Evolutionary conservation across 2,888 invertebrate species (phyloP), one percentile per base, ranked within the genome.

Genomic region (Ectropis crepuscularia): DNA sequence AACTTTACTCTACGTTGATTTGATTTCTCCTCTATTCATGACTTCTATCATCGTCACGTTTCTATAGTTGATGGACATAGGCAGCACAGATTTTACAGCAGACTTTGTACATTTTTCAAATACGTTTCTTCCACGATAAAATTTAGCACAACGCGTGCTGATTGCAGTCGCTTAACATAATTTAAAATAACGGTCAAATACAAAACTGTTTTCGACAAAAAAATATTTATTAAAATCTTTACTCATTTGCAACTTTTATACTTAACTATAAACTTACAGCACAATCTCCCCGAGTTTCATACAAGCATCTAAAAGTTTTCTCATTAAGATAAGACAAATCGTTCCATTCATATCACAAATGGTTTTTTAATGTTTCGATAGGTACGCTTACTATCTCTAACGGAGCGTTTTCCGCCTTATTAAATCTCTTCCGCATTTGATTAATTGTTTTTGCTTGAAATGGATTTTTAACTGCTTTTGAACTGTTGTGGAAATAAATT

Each of bases 241-340:
- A 46, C 10, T 36, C 2, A 38, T 49, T 49, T 38, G 11, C 8
- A 47, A 47, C 5, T 6, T 36, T 28, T 42, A 39, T 55, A 45
- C 61, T 39, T 50, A 8, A 36, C 55, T 50, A 10, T 8, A 5
- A 28, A n/a, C 6, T 10, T 42, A 4, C n/a, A 45, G 38, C 38
- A 41, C 43, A 57, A 38, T 7, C 53, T 45, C n/a, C 37, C 36
- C 28, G 43, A 8, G 48, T 53, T 53, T 11, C 48, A 48, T 28
- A 42, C 70, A 46, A 58, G 39, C 43, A 50, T 55, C 74, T 63
- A 76, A 75, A 87, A 88, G 76, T 89, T 88, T 71, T 73, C 66
- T 82, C 83, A 86, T 88, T 87, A 87, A 87, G 88, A 89, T 88
- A 89, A 85, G 84, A 85, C 81, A 81, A 84, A 86, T 86, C 76